A percentile compares a stretch with the other conserved stretches of the same genome.
phyloP scores from a whole-genome alignment of 2,113 vertebrate genomes.

The Myocastor coypus region DNA sequence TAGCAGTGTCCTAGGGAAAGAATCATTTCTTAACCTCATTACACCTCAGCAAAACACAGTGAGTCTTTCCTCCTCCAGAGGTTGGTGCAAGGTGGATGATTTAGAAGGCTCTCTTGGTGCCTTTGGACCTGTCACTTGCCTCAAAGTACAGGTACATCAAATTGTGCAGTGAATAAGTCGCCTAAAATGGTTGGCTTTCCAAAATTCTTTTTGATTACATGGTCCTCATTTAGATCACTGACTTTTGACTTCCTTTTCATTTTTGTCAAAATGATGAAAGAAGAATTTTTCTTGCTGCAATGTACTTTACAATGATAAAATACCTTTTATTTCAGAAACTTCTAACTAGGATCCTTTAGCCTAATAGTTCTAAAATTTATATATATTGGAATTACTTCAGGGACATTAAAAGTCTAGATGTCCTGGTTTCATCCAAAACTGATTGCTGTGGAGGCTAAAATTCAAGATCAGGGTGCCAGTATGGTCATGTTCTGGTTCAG shows the following conservation, averaged over 20 bases:
- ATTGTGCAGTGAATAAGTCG: not conserved
- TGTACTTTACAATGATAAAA: constrained; percentile 32
- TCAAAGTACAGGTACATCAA: not conserved
- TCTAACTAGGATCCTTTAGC: not conserved
- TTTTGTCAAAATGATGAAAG: constrained; percentile 40
- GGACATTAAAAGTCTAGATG: not conserved
- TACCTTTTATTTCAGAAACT: not conserved
- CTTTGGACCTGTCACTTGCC: not conserved
- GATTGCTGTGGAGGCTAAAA: not conserved
- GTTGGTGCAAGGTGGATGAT: constrained; percentile 42
- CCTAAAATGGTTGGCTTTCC: not conserved
- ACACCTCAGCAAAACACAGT: constrained; percentile 53
- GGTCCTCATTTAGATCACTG: not conserved
- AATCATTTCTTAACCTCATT: constrained; percentile 22
- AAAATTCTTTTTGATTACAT: constrained; percentile 46
- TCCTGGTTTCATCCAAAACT: not conserved
- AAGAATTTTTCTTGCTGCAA: constrained; percentile 23
- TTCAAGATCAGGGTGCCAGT: not conserved
- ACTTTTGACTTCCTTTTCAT: constrained; percentile 18
- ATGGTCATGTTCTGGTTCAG: not conserved
- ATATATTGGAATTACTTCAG: not conserved
- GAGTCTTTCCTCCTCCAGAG: constrained; percentile 55
- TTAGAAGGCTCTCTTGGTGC: constrained; percentile 38
- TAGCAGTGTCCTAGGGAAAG: constrained; percentile 55
- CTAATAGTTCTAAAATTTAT: not conserved